phyloP scores from a whole-genome alignment of 1,140 invertebrate species.

The Zophobas morio region DNA sequence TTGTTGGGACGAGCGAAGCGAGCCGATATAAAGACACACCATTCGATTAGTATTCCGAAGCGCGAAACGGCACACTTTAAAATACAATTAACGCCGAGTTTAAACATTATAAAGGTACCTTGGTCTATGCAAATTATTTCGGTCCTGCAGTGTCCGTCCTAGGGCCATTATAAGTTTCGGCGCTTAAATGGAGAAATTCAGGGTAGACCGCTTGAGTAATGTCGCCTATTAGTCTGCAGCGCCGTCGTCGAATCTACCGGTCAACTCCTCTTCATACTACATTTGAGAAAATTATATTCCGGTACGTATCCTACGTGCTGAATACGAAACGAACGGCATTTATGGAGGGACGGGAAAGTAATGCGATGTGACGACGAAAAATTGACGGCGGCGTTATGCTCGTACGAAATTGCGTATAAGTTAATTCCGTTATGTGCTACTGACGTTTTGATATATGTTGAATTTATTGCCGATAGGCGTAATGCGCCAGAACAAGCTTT shows the following conservation, averaged over 20 bases:
- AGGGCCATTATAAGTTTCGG: slow-evolving; percentile 35
- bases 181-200: slow-evolving; percentile 30
- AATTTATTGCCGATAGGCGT: slow-evolving; percentile 31
- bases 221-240: slow-evolving; percentile 25
- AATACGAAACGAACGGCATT: slow-evolving; percentile 30
- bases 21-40: background rate
- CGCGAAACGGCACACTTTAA: slow-evolving; percentile 14
- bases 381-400: background rate
- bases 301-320: slow-evolving; percentile 14
- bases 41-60: slow-evolving; percentile 17
- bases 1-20: no score
- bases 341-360: slow-evolving; percentile 2
- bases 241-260: slow-evolving; percentile 33
- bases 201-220: slow-evolving; percentile 39
- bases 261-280: slow-evolving; percentile 31
- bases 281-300: slow-evolving; percentile 37
- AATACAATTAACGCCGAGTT: slow-evolving; percentile 28
- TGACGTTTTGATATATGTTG: slow-evolving; percentile 28
- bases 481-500: slow-evolving; percentile 34
- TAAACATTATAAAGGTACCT: slow-evolving; percentile 37
- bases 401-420: slow-evolving; percentile 23
- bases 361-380: slow-evolving; percentile 14
- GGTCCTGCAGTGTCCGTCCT: slow-evolving; percentile 36
- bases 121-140: slow-evolving; percentile 15
- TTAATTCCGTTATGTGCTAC: slow-evolving; percentile 32